These are phyloP conservation scores for Echinometra lucunter DNA, from an alignment of 53 echinoderm and acorn worm species.

Conservation along the genomic window DNA sequence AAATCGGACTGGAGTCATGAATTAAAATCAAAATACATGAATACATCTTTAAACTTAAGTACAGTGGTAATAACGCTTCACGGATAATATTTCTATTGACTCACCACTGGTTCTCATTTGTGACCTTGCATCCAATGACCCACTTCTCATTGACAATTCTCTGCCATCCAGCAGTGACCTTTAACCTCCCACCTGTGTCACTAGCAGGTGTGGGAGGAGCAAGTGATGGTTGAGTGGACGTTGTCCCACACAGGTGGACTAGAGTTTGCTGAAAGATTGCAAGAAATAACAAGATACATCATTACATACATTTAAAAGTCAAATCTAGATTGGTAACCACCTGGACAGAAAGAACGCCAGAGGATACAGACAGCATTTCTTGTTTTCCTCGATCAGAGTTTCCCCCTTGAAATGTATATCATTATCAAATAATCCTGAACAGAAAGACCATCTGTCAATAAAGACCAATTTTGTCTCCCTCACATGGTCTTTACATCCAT, in stretches of 20 bases:
- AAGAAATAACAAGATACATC: background rate
- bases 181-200: slow-evolving; percentile 12
- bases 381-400: too few relatives aligned
- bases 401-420: too few relatives aligned
- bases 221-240: background rate
- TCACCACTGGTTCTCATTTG: slow-evolving; percentile 56
- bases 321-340: too few relatives aligned
- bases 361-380: too few relatives aligned
- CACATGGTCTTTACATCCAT: too few relatives aligned
- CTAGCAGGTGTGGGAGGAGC: background rate
- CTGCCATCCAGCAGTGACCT: slow-evolving; percentile 50
- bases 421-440: too few relatives aligned
- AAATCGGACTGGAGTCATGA: too few relatives aligned
- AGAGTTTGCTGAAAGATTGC: background rate
- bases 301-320: background rate
- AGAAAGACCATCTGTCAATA: too few relatives aligned
- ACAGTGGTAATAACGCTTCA: background rate
- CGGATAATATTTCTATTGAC: background rate
- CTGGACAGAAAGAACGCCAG: too few relatives aligned
- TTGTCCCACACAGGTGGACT: slow-evolving; percentile 33
- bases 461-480: too few relatives aligned
- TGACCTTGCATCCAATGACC: slow-evolving; percentile 47
- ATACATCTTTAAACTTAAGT: too few relatives aligned
- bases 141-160: slow-evolving; percentile 33
- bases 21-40: too few relatives aligned